Conservation (phyloP, 2,888 invertebrate species). For the Amphipyra tragopoginis region DNA sequence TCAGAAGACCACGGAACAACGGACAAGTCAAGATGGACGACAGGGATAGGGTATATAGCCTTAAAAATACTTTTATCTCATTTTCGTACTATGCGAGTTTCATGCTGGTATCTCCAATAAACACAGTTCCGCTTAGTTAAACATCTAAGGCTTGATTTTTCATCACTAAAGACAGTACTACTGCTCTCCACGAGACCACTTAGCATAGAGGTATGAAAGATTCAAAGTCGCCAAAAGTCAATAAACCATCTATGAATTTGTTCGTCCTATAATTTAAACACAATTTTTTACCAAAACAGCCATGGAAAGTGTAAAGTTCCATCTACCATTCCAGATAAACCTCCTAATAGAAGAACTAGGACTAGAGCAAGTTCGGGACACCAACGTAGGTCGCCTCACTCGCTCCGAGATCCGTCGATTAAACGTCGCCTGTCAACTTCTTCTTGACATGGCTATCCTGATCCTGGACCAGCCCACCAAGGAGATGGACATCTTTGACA, state of each 20-base stretch:
- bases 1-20: conserved; percentile 91
- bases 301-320: neutral
- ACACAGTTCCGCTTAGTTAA: too few species aligned
- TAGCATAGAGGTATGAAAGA: too few species aligned
- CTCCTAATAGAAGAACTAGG: conserved; percentile 97
- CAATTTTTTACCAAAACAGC: neutral
- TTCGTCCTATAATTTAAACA: neutral
- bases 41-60: conserved; percentile 91
- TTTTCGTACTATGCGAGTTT: neutral
- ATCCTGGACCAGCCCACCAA: conserved; percentile 96
- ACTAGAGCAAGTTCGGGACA: conserved; percentile 96
- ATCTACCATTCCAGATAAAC: conserved; percentile 91
- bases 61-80: too few species aligned
- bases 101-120: too few species aligned
- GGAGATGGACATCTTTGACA: conserved; percentile 98
- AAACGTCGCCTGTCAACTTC: conserved; percentile 96
- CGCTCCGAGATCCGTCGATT: conserved; percentile 96
- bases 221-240: too few species aligned
- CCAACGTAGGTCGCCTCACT: conserved; percentile 95
- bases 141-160: too few species aligned
- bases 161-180: too few species aligned
- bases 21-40: conserved; percentile 93
- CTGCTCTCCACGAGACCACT: too few species aligned
- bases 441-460: conserved; percentile 96
- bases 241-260: too few species aligned